These are phyloP conservation scores for Halcyon smyrnensis DNA, from an alignment of 2,797 vertebrate genomes.

Conservation along the genomic window DNA sequence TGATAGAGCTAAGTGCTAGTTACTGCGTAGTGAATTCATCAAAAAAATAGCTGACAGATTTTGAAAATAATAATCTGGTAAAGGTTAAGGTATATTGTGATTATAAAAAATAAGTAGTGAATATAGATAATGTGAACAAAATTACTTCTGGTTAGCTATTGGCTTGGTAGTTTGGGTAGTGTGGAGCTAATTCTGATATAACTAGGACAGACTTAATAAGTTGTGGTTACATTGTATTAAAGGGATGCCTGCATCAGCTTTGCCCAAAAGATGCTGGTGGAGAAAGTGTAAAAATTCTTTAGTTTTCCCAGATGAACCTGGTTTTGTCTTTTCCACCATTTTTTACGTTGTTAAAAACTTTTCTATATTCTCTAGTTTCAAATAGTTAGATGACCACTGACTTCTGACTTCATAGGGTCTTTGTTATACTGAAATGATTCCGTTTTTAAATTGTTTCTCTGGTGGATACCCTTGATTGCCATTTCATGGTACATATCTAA, in stretches of 20 bases:
- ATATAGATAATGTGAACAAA: background rate
- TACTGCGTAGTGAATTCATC: background rate
- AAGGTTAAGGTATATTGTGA: background rate
- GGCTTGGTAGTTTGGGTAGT: background rate
- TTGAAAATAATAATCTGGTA: background rate
- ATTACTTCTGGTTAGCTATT: background rate
- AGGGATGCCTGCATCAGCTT: background rate
- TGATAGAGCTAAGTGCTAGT: background rate
- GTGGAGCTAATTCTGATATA: background rate
- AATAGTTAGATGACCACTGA: background rate
- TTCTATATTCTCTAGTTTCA: rapidly evolving
- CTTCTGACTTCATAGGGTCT: background rate
- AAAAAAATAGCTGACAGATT: background rate
- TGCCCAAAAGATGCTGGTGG: background rate
- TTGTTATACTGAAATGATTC: background rate
- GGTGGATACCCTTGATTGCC: background rate
- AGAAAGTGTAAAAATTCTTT: background rate
- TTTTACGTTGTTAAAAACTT: background rate
- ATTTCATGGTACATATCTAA: background rate
- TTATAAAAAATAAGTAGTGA: background rate
- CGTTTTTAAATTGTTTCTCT: background rate
- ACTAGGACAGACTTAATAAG: background rate
- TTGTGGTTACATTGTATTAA: background rate
- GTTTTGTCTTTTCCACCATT: background rate
- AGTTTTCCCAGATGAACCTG: background rate